Percentiles rank a stretch among this genome's conserved stretches.
Conservation (phyloP, 2,113 vertebrate species). For the Serilophus lunatus region DNA sequence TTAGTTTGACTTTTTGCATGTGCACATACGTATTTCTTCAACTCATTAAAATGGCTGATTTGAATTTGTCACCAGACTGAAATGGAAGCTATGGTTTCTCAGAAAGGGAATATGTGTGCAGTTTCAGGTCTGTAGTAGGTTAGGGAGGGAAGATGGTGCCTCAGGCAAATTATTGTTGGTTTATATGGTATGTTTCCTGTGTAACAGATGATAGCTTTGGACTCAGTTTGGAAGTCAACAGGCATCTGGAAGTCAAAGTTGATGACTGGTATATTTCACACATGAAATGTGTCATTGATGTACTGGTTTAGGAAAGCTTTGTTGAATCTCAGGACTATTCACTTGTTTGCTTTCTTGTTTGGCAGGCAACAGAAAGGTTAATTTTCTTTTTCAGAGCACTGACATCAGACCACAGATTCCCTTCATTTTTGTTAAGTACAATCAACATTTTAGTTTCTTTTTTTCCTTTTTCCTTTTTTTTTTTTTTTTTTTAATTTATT, state of each 20-base stretch:
- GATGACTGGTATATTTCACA: background rate
- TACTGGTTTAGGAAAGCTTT: background rate
- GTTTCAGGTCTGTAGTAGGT: background rate
- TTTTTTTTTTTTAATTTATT: background rate
- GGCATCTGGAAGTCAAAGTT: background rate
- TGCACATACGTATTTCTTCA: background rate
- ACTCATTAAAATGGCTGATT: background rate
- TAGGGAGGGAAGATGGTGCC: background rate
- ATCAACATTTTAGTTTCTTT: background rate
- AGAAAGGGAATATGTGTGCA: background rate
- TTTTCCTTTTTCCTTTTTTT: background rate
- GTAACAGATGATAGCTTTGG: background rate
- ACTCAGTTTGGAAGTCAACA: background rate
- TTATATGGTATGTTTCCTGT: background rate
- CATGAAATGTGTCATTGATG: background rate
- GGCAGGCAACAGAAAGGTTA: background rate
- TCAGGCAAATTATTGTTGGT: background rate
- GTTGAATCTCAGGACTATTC: background rate
- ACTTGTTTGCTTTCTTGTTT: background rate
- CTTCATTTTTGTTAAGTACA: background rate
- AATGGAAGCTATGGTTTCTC: background rate
- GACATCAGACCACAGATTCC: background rate
- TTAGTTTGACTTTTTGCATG: background rate
- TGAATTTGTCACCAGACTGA: background rate
- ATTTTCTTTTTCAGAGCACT: background rate